phyloP scores from a whole-genome alignment of 1,140 invertebrate species.

The Yoshiicerus persimilis region DNA sequence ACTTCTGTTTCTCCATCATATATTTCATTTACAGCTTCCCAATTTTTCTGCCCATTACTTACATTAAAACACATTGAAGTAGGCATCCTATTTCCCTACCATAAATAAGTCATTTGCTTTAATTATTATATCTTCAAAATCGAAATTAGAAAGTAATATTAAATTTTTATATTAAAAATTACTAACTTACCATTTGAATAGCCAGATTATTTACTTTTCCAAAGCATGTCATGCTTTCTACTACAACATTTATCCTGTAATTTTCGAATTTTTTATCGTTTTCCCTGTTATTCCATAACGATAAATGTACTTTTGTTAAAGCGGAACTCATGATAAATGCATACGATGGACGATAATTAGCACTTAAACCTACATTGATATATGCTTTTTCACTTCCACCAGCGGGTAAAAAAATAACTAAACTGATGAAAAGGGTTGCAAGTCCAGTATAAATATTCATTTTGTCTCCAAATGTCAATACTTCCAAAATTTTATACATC shows the following conservation, averaged over 20 bases:
- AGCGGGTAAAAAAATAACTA: too few species aligned
- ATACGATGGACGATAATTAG: background rate
- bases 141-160: too few species aligned
- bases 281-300: background rate
- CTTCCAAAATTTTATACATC: too few species aligned
- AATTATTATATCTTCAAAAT: too few species aligned
- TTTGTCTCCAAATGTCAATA: too few species aligned
- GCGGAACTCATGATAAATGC: background rate
- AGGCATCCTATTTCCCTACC: background rate
- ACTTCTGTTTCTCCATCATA: background rate
- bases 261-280: background rate
- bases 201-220: background rate
- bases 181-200: background rate
- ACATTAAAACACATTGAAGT: background rate
- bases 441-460: too few species aligned
- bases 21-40: background rate
- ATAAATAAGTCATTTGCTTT: background rate
- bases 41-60: background rate
- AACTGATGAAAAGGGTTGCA: too few species aligned
- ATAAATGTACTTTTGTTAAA: background rate
- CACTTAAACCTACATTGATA: background rate
- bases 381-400: background rate
- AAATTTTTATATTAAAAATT: too few species aligned
- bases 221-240: background rate
- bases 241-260: background rate